A percentile compares a stretch with the other conserved stretches of the same genome.
Conservation (phyloP, 2,797 vertebrate species). For the Syngnathus rostellatus region DNA sequence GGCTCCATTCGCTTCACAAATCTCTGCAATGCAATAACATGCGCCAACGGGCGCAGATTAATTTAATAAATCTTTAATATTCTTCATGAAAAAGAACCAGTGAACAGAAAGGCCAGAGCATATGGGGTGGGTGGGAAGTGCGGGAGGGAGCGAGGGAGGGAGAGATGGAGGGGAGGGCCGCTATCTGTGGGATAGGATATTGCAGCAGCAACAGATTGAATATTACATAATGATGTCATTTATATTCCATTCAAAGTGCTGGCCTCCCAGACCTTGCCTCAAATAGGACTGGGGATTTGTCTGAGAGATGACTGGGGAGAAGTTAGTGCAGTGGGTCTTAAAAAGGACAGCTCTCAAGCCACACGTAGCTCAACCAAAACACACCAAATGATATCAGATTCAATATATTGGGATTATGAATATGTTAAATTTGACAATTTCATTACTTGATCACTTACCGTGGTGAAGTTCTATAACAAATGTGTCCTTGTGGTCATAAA, state of each 20-base stretch:
- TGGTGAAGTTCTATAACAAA: neutral
- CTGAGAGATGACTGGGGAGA: slow-evolving; percentile 35
- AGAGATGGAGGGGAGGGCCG: slow-evolving; percentile 28
- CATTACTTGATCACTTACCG: neutral
- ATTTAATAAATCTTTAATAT: slow-evolving; percentile 82
- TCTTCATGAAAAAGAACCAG: slow-evolving; percentile 65
- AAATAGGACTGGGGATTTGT: slow-evolving; percentile 53
- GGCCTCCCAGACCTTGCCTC: slow-evolving; percentile 45
- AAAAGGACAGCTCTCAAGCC: slow-evolving; percentile 8
- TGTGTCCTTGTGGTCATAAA: neutral
- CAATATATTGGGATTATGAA: neutral
- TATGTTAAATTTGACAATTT: neutral
- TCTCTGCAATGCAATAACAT: slow-evolving; percentile 78
- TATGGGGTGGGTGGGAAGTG: slow-evolving; percentile 39
- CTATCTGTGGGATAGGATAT: slow-evolving; percentile 67
- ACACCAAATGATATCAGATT: neutral
- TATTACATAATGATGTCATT: slow-evolving; percentile 72
- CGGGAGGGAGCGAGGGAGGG: slow-evolving; percentile 27
- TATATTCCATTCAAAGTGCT: slow-evolving; percentile 67
- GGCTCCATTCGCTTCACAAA: slow-evolving; percentile 72
- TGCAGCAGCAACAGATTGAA: slow-evolving; percentile 70
- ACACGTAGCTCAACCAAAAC: neutral
- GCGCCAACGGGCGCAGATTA: slow-evolving; percentile 75
- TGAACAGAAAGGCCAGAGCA: slow-evolving; percentile 54
- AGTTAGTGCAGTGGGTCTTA: slow-evolving; percentile 15